Percentiles rank a stretch among this genome's conserved stretches.
Conservation (phyloP, 2,888 invertebrate genomes). For the Drosophila cyrtoloma region DNA sequence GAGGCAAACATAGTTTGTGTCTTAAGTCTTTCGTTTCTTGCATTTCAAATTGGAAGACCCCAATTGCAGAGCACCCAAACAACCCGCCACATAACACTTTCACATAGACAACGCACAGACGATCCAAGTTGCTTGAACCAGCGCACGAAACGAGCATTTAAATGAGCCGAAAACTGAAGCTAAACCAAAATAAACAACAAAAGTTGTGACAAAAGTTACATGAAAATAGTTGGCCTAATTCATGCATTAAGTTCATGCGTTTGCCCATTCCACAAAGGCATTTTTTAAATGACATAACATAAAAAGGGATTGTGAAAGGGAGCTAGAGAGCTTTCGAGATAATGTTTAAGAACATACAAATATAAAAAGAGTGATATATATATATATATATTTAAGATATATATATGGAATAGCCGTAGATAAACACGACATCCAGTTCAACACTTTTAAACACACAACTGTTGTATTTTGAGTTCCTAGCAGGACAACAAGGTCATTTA, state of each 20-base stretch:
- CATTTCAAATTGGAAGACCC: constrained; percentile 6
- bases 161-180: constrained; percentile 37
- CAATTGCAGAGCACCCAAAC: not conserved
- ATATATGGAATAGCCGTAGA: not conserved
- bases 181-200: not conserved
- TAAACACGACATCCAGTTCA: not conserved
- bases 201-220: constrained; percentile 36
- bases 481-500: not conserved
- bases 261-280: constrained; percentile 1
- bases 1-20: constrained; percentile 45
- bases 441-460: not conserved
- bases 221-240: constrained; percentile 46
- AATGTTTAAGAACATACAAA: not conserved
- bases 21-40: constrained; percentile 62
- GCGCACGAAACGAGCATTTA: constrained; percentile 51
- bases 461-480: not conserved
- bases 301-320: not conserved
- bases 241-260: constrained; percentile 8
- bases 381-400: not conserved
- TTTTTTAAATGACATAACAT: constrained; percentile 17
- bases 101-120: constrained; percentile 40
- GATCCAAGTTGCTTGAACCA: constrained; percentile 52
- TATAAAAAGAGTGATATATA: not conserved
- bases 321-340: not conserved
- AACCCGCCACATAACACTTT: constrained; percentile 61